A percentile compares a stretch with the other conserved stretches of the same genome.
These are phyloP conservation scores for Lerista edwardsae DNA, from an alignment of 2,797 vertebrate genomes.

Conservation along the genomic window DNA sequence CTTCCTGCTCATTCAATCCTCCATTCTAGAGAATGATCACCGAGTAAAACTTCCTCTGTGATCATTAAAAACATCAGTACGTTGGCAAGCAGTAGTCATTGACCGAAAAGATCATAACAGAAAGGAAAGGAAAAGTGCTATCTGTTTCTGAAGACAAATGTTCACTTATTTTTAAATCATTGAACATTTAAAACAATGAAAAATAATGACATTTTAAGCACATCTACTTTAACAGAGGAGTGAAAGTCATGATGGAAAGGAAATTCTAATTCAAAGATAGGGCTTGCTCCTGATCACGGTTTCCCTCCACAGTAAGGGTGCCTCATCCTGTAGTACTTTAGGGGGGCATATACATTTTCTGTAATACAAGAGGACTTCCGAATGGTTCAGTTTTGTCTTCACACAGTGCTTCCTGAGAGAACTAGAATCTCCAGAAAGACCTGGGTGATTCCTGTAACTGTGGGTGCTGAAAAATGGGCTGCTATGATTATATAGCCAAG, in stretches of 20 bases:
- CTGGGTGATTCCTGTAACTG: neutral
- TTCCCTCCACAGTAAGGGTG: neutral
- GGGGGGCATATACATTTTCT: neutral
- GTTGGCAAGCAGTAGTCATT: conserved; percentile 50
- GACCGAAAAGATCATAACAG: conserved; percentile 35
- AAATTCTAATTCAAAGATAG: neutral
- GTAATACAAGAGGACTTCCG: neutral
- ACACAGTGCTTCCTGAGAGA: neutral
- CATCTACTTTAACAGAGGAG: conserved; percentile 21
- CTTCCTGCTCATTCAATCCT: conserved; percentile 57
- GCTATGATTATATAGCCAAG: neutral
- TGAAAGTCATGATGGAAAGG: neutral
- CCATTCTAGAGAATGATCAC: conserved; percentile 56
- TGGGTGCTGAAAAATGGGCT: neutral
- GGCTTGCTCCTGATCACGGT: neutral
- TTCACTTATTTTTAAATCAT: neutral
- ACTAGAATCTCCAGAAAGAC: neutral
- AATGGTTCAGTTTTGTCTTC: neutral
- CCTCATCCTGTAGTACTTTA: neutral
- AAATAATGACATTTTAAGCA: neutral
- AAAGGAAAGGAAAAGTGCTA: conserved; percentile 54
- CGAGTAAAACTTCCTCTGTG: conserved; percentile 55
- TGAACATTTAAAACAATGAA: conserved; percentile 24
- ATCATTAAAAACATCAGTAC: conserved; percentile 60
- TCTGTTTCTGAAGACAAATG: conserved; percentile 44